phyloP scores from a whole-genome alignment of 2,888 invertebrate genomes.

The Dynastes grantii region DNA sequence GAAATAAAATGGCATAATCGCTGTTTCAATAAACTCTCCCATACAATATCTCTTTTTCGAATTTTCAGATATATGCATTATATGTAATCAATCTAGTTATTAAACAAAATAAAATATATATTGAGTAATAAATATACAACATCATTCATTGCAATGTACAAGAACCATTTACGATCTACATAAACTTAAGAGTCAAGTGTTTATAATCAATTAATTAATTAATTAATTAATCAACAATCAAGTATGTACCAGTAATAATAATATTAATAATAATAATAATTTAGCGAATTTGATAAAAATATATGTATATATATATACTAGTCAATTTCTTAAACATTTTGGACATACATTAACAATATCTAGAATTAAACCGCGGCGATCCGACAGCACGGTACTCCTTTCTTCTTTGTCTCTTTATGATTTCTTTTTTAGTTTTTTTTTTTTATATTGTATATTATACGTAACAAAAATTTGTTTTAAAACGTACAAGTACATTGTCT shows the following conservation, averaged over 20 bases:
- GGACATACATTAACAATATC: constrained; percentile 40
- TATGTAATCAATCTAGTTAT: constrained; percentile 18
- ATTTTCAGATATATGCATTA: neutral
- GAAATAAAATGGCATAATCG: neutral
- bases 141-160: constrained; percentile 33
- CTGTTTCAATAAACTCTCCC: neutral
- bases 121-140: constrained; percentile 43
- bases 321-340: constrained; percentile 43
- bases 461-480: constrained; percentile 20
- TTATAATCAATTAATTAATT: neutral
- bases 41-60: neutral
- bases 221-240: constrained; percentile 24
- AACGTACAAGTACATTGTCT: constrained; percentile 1
- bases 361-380: constrained; percentile 20
- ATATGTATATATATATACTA: constrained; percentile 3
- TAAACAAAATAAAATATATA: constrained; percentile 45
- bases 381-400: neutral
- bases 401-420: neutral
- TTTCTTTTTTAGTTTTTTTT: neutral
- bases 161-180: constrained; percentile 7
- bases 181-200: constrained; percentile 9
- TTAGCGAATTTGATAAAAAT: constrained; percentile 42
- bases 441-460: neutral
- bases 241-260: constrained; percentile 33
- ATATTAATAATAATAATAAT: constrained; percentile 28